A percentile compares a stretch with the other conserved stretches of the same genome.
phyloP scores from a whole-genome alignment of 2,888 invertebrate genomes.

The Eudemis profundana region DNA sequence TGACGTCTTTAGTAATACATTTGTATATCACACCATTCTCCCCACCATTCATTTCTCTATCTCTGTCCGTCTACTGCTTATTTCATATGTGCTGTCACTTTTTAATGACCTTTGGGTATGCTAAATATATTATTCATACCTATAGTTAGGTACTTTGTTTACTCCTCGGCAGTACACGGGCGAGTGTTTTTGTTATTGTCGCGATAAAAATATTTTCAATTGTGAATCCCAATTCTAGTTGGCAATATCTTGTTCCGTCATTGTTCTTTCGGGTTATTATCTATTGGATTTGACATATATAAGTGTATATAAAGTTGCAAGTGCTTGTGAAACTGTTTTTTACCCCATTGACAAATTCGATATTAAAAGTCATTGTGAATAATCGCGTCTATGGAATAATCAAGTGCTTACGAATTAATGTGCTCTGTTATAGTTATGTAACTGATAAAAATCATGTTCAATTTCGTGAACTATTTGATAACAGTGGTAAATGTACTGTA shows the following conservation, averaged over 20 bases:
- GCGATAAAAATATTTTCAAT: slow-evolving; percentile 62
- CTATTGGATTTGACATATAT: not conserved
- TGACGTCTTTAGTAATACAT: slow-evolving; percentile 27
- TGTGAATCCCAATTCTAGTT: slow-evolving; percentile 45
- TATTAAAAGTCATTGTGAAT: slow-evolving; percentile 82
- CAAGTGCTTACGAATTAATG: slow-evolving; percentile 67
- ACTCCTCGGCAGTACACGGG: slow-evolving; percentile 72
- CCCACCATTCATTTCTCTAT: slow-evolving; percentile 49
- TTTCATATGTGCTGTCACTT: slow-evolving; percentile 55
- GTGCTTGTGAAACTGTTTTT: slow-evolving; percentile 52
- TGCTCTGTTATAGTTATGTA: slow-evolving; percentile 76
- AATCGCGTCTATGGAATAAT: slow-evolving; percentile 51
- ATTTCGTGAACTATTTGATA: slow-evolving; percentile 54
- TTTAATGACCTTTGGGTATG: slow-evolving; percentile 81
- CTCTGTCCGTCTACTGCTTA: slow-evolving; percentile 52
- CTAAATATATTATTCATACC: slow-evolving; percentile 72
- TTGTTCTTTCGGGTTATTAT: not conserved
- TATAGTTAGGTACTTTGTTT: slow-evolving; percentile 79
- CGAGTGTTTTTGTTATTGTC: slow-evolving; percentile 83
- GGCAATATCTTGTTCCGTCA: slow-evolving; percentile 35
- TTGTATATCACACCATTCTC: slow-evolving; percentile 36
- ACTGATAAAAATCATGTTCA: slow-evolving; percentile 63
- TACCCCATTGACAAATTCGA: slow-evolving; percentile 56
- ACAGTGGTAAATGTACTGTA: slow-evolving; percentile 50
- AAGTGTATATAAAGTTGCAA: slow-evolving; percentile 19